These are phyloP conservation scores for Octodonta nipae DNA, from an alignment of 2,888 invertebrate genomes.

Conservation along the genomic window DNA sequence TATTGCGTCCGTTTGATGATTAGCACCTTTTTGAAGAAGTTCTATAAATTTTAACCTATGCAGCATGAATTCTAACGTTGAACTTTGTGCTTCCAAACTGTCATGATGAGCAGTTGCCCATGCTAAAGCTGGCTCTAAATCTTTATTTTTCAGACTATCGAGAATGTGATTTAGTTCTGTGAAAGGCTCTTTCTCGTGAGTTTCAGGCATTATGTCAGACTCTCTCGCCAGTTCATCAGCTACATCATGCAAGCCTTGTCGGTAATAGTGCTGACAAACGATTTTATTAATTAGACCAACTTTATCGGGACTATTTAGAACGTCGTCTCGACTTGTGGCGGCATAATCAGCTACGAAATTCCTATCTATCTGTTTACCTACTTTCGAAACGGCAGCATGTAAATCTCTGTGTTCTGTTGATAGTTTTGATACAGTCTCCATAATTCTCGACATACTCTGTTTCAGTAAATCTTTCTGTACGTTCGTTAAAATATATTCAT, in stretches of 20 bases:
- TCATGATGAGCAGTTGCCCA: slow-evolving; percentile 73
- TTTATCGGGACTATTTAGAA: slow-evolving; percentile 59
- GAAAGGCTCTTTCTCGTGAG: slow-evolving; percentile 60
- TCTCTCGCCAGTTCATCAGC: slow-evolving; percentile 71
- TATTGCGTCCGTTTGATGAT: slow-evolving; percentile 71
- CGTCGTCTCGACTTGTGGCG: slow-evolving; percentile 66
- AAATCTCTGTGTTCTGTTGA: slow-evolving; percentile 74
- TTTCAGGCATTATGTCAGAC: slow-evolving; percentile 50
- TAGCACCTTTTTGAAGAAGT: slow-evolving; percentile 48
- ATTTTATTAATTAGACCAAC: slow-evolving; percentile 67
- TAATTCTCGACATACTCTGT: slow-evolving; percentile 63
- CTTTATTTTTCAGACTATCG: slow-evolving; percentile 66
- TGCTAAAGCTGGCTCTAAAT: slow-evolving; percentile 71
- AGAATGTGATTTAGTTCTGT: slow-evolving; percentile 77
- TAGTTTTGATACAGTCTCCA: slow-evolving; percentile 68
- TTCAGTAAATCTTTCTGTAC: slow-evolving; percentile 59
- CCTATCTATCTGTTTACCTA: slow-evolving; percentile 92
- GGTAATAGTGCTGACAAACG: slow-evolving; percentile 85
- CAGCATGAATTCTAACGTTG: slow-evolving; percentile 65
- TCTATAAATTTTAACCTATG: slow-evolving; percentile 70
- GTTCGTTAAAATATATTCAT: slow-evolving; percentile 52
- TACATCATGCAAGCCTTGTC: slow-evolving; percentile 87
- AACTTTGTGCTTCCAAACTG: slow-evolving; percentile 54
- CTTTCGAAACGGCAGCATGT: slow-evolving; percentile 61
- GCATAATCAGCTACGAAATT: slow-evolving; percentile 88